phyloP scores from a whole-genome alignment of 2,113 vertebrate species.

The Axis porcinus region DNA sequence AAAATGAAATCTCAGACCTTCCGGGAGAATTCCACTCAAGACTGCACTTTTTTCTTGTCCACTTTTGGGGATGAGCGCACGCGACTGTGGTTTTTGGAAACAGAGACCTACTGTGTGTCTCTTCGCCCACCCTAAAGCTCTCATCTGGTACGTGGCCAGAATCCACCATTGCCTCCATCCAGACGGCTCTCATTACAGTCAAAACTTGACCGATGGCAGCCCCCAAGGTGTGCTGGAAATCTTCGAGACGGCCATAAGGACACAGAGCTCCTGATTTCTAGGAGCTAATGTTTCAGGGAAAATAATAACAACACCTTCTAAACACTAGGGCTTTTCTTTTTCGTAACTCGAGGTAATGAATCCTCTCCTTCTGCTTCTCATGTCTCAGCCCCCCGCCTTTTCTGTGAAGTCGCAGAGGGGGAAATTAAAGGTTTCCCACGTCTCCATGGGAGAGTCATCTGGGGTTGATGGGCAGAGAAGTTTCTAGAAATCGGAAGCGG shows the following conservation, averaged over 20 bases:
- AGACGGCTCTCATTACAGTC: background rate
- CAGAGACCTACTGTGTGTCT: background rate
- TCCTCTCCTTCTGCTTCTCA: background rate
- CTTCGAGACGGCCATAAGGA: background rate
- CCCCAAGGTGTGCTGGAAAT: background rate
- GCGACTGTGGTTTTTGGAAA: background rate
- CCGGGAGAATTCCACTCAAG: background rate
- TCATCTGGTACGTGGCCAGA: accelerated
- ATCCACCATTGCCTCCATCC: background rate
- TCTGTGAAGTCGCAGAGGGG: background rate
- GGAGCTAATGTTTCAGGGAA: slow-evolving; percentile 5
- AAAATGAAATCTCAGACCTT: background rate
- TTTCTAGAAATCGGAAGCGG: background rate
- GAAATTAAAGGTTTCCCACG: background rate
- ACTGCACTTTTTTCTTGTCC: accelerated
- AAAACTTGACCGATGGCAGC: background rate
- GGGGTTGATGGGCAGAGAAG: background rate
- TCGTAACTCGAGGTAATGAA: background rate
- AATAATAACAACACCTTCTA: background rate
- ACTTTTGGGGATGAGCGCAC: too few relatives aligned
- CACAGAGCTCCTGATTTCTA: background rate
- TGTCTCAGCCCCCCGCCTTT: background rate
- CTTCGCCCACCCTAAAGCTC: background rate
- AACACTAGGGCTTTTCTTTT: background rate
- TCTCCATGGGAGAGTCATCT: background rate